Evolutionary conservation across 2,888 invertebrate genomes (phyloP), one percentile per base, ranked within the genome.

Genomic region (Cheilosia grossa): DNA sequence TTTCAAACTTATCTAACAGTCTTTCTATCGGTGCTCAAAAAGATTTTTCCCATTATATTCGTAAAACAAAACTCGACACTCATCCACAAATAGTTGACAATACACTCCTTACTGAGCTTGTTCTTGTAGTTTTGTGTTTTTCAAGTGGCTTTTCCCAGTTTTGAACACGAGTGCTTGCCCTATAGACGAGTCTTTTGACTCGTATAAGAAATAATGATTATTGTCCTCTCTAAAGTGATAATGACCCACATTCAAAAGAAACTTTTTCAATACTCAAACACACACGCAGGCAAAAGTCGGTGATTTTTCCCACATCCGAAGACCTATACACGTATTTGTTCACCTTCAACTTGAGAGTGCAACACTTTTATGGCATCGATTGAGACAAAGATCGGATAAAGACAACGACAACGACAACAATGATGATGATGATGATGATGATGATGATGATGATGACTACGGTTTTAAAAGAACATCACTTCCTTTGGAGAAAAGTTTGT

Each of bases 211-310:
- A 63, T 73, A 82, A 78, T 73, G 66, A 83, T 80, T 78, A 78
- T 82, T 80, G 73, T 80, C 64, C 70, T 42, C 63, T 64, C 79
- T 42, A 74, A 83, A 79, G 70, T 75, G 74, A 80, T 83, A 83
- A 83, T 83, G 83, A 83, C 83, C 83, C 83, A 83, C 73, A 83
- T 82, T 37, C 51, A 51, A 51, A 51, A 51, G 24, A 79, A 79
- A 10, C 40, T 61, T 67, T 58, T 51, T 40, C 37, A 49, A 49
- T 24, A 17, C 56, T 27, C 44, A 59, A 19, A 51, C 33, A 47
- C 27, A 51, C 33, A 49, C 27, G 7, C 27, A 6, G 27, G 6
- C 15, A 40, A 49, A 78, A 44, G 54, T 21, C 19, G 0, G 19
- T 6, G 27, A 27, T 27, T 27, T 5, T 27, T 37, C 13, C 49